These are phyloP conservation scores for Taphrorychus bicolor DNA, from an alignment of 2,888 invertebrate genomes.

Conservation along the genomic window DNA sequence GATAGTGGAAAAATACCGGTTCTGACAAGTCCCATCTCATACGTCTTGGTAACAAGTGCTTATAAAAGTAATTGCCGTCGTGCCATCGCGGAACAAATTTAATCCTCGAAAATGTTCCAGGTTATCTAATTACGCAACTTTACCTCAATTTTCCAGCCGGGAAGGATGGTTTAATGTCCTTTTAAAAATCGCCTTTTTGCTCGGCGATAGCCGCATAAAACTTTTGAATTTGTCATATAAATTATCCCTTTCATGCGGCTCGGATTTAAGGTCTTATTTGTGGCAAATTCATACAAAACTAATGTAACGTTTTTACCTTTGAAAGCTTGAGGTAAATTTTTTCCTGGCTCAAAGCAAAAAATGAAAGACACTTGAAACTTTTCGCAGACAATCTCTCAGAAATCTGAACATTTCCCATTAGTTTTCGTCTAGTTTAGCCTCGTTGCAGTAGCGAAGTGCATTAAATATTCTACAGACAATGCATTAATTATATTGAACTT, in stretches of 20 bases:
- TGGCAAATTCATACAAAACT: background rate
- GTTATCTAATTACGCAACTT: conserved; percentile 31
- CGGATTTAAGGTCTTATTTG: background rate
- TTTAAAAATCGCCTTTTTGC: conserved; percentile 29
- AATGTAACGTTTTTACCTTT: background rate
- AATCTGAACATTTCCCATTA: background rate
- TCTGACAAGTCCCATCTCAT: conserved; percentile 1
- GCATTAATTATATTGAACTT: conserved; percentile 10
- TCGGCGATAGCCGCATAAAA: conserved; percentile 16
- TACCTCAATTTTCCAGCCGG: conserved; percentile 13
- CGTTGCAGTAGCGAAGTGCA: background rate
- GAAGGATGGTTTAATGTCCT: conserved; percentile 21
- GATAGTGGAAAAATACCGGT: conserved; percentile 1
- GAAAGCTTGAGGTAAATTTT: background rate
- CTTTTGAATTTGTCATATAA: conserved; percentile 28
- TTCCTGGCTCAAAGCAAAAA: background rate
- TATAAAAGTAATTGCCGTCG: conserved; percentile 16
- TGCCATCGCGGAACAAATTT: conserved; percentile 16
- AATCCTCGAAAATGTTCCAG: conserved; percentile 15
- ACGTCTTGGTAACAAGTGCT: conserved; percentile 14
- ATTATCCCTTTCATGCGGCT: conserved; percentile 14
- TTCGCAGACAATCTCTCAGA: no score
- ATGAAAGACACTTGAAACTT: background rate
- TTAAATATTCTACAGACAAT: conserved; percentile 10
- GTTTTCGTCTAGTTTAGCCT: background rate